A percentile compares a stretch with the other conserved stretches of the same genome.
phyloP scores from a whole-genome alignment of 2,797 vertebrate species.

The Megalops cyprinoides region DNA sequence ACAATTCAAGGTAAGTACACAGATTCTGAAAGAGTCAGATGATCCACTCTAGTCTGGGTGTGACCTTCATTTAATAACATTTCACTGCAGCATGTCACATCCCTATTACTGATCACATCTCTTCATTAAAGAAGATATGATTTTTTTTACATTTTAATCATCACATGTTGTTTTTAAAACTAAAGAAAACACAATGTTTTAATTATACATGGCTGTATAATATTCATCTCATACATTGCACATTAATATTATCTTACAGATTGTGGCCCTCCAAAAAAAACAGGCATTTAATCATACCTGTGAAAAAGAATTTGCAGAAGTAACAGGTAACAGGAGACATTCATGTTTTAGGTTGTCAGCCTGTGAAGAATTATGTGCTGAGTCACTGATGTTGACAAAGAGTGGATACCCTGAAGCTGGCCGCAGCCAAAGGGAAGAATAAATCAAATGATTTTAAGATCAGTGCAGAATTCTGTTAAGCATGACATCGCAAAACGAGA shows the following conservation, averaged over 20 bases:
- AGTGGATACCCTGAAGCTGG: no score
- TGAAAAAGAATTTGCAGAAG: slow-evolving; percentile 47
- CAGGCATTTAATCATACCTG: slow-evolving; percentile 54
- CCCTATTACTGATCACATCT: neutral
- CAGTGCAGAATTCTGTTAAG: no score
- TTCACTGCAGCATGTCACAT: neutral
- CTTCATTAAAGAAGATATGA: neutral
- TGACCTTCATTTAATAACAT: slow-evolving; percentile 9
- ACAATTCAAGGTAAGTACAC: neutral
- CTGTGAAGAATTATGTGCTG: no score
- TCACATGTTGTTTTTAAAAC: slow-evolving; percentile 41
- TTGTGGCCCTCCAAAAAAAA: slow-evolving; percentile 51
- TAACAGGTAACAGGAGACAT: slow-evolving; percentile 43
- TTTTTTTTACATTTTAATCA: slow-evolving; percentile 29
- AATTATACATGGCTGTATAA: slow-evolving; percentile 44
- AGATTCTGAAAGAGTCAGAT: neutral
- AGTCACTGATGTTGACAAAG: no score
- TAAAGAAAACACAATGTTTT: slow-evolving; percentile 45
- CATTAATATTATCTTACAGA: slow-evolving; percentile 61
- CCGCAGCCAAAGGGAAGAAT: no score
- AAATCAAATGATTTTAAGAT: no score
- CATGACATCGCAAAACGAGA: no score
- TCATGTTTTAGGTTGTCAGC: no score
- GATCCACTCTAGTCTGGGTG: no score
- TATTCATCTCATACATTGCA: slow-evolving; percentile 62